These are phyloP conservation scores for Oreochromis aureus DNA, from an alignment of 2,113 vertebrate species.

Conservation along the genomic window DNA sequence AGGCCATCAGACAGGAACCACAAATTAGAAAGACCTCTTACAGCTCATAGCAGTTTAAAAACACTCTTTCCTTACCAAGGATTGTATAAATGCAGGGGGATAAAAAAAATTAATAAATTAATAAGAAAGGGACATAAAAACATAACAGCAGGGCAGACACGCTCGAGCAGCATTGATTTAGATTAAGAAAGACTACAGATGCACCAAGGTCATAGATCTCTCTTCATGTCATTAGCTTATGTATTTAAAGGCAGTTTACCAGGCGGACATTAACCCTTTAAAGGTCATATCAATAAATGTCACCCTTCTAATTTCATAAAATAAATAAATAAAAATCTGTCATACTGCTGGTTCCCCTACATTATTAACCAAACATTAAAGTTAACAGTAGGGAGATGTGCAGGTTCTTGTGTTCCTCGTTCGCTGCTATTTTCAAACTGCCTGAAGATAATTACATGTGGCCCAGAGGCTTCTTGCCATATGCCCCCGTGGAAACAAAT, in stretches of 20 bases:
- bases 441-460: constrained; percentile 28
- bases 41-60: neutral
- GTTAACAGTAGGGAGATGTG: neutral
- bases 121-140: neutral
- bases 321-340: neutral
- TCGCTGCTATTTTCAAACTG: constrained; percentile 6
- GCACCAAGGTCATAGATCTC: neutral
- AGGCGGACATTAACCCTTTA: neutral
- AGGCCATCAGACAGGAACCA: neutral
- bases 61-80: neutral
- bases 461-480: constrained; percentile 1
- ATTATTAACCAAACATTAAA: neutral
- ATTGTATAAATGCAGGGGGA: neutral
- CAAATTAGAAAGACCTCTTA: neutral
- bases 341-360: neutral
- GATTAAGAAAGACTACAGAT: neutral
- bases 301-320: neutral
- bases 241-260: neutral
- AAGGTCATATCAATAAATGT: neutral
- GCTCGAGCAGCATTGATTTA: neutral
- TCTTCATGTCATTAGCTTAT: neutral
- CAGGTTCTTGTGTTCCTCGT: neutral
- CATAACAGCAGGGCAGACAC: neutral
- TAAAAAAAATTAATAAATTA: neutral
- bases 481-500: constrained; percentile 9